Percentiles rank a stretch among this genome's conserved stretches.
Conservation (phyloP, 2,888 invertebrate species). For the Scelioninae gen. 1 region DNA sequence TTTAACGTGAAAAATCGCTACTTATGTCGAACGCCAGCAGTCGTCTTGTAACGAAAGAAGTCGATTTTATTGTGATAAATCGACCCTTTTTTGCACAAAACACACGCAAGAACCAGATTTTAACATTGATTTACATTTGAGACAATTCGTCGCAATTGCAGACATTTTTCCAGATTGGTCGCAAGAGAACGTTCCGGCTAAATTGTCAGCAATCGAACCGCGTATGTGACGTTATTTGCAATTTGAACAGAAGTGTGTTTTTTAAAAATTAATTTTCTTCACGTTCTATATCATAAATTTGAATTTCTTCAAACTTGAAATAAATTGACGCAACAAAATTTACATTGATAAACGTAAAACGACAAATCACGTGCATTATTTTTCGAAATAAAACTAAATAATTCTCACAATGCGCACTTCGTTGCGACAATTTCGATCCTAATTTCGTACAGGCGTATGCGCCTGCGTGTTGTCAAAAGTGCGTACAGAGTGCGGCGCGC, state of each 20-base stretch:
- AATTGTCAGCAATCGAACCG: constrained; percentile 15
- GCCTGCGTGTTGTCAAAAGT: constrained; percentile 38
- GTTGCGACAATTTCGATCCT: constrained; percentile 31
- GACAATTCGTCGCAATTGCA: constrained; percentile 20
- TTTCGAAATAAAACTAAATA: neutral
- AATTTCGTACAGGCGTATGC: constrained; percentile 36
- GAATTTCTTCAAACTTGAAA: too few species aligned
- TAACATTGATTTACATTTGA: constrained; percentile 46
- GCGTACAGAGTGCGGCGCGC: constrained; percentile 46
- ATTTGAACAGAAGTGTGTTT: too few species aligned
- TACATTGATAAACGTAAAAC: too few species aligned
- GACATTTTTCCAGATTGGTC: constrained; percentile 13
- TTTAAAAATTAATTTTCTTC: too few species aligned
- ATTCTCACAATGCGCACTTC: neutral
- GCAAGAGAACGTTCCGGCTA: neutral
- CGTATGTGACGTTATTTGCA: neutral
- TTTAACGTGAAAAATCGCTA: constrained; percentile 47
- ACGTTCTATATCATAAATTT: too few species aligned
- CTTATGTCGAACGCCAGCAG: constrained; percentile 51
- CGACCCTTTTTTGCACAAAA: constrained; percentile 12
- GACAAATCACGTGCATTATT: too few species aligned
- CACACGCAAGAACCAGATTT: constrained; percentile 5
- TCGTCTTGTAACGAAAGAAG: constrained; percentile 32
- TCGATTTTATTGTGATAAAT: constrained; percentile 46
- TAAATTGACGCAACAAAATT: too few species aligned